phyloP scores from a whole-genome alignment of 2,797 vertebrate species.

The Lacerta viridis region DNA sequence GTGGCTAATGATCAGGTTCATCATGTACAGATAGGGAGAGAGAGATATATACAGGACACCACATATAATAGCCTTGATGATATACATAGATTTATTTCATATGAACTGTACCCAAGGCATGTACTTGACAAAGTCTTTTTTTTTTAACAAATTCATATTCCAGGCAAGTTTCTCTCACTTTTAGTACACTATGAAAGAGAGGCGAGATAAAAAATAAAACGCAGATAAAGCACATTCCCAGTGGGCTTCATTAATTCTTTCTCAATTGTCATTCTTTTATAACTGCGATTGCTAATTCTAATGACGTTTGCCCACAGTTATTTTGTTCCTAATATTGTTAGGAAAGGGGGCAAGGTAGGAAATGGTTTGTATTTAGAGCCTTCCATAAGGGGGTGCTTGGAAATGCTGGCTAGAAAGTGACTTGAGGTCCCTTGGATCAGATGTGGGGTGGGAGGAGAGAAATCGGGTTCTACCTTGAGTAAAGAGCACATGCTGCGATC shows the following conservation, averaged over 20 bases:
- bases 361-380: not conserved
- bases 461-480: too few relatives aligned
- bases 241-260: conserved; percentile 42
- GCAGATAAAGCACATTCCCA: conserved; percentile 30
- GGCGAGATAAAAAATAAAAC: conserved; percentile 33
- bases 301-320: conserved; percentile 4
- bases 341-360: not conserved
- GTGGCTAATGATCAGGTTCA: not conserved
- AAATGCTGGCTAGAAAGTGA: not conserved
- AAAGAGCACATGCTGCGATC: too few relatives aligned
- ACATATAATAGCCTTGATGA: conserved; percentile 6
- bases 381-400: not conserved
- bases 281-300: conserved; percentile 24
- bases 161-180: conserved; percentile 14
- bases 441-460: too few relatives aligned
- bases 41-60: not conserved
- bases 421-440: not conserved
- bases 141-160: not conserved
- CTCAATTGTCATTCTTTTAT: conserved; percentile 34
- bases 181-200: conserved; percentile 18
- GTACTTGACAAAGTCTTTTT: not conserved
- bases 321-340: not conserved
- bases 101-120: not conserved
- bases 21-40: not conserved
- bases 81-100: not conserved